Base-by-base conservation (phyloP, 2,888 invertebrate genomes). In the Trissolcus brochymenae region DNA sequence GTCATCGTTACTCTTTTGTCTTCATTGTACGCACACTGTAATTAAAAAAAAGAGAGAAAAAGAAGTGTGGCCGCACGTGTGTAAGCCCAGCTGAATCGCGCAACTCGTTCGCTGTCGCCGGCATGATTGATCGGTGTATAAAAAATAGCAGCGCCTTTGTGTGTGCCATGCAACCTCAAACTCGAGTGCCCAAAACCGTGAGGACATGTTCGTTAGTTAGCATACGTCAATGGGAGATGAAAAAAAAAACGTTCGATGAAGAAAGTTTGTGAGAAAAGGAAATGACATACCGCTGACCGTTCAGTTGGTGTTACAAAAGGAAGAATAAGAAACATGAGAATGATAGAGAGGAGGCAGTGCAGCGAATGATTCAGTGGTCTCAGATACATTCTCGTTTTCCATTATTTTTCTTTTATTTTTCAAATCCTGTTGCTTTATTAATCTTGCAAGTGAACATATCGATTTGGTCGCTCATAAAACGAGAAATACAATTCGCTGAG, bases 101-200 rank as follows among this genome's bases (percentile, higher is more conserved):
- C 19, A 9, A 50, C 50, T 16, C 19, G 50, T 17, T 14, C 49
- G 50, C 50, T 50, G 50, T 50, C 16, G 16, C 50, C 19, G 17
- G 35, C 35, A 2, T 35, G 11, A 35, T 35, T 35, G 35, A 35
- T 35, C 17, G 57, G n/a, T 54, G 17, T 67, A 57, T 50, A 80
- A 79, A 81, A 81, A 81, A 76, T 79, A 80, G 68, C 65, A 78
- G 76, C 76, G 68, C 76, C 66, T 78, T 40, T 76, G 71, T 62
- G 61, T 62, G 70, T 71, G 70, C 62, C 62, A 40, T 61, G 61
- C 55, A 51, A 66, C 51, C 46, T 61, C 55, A 50, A 55, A 55
- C 55, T 55, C 46, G 11, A 35, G 46, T 54, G 7, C 35, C 14
- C 70, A 35, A 60, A 6, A 41, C 56, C 49, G 35, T 9, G 50